Evolutionary conservation across 2,113 vertebrate genomes (phyloP), one percentile per base, ranked within the genome.

Genomic region (Phyllopteryx taeniolatus): DNA sequence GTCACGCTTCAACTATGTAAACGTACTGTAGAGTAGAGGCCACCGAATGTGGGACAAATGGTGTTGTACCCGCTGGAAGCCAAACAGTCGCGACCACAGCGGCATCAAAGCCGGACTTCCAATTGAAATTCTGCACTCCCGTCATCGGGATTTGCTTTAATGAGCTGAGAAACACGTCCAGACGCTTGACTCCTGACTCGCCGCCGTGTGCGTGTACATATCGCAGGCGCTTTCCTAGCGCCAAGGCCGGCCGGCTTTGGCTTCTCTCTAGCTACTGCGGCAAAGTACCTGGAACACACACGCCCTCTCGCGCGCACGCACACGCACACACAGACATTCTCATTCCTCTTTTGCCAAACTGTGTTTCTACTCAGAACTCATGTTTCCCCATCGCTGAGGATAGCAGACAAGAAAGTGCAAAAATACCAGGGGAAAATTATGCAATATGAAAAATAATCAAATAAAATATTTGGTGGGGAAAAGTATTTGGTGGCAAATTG

Each of bases 1-100:
- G 98, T 96, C 94, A 95, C 90, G 91, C 90, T 97, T 96, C 2
- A 39, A 43, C 5, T 12, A 63, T 42, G 33, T 39, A 27, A 59
- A 42, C 33, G 42, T 39, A 33, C 17, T 27, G 27, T 27, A 27
- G 27, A 9, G 95, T 92, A 74, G 62, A 77, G 82, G 63, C 81
- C 54, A 70, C 0, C 47, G 68, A 22, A 56, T 31, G 67, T 10
- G 19, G 56, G 57, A 46, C 11, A 2, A 3, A 1, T 69, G 74
- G 69, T 70, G 70, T 49, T 67, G n/a, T 83, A 89, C 85, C 86
- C 89, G 86, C 76, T 75, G 49, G 73, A 83, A 73, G 73, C 67
- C 61, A 47, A 70, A 76, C 72, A 49, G 65, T 60, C 73, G 65
- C 71, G 46, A 42, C 6, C 78, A 76, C 44, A 43, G 75, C 68